Conservation (phyloP, 2,888 invertebrate genomes). For the Eumacrocentrus americanus region DNA sequence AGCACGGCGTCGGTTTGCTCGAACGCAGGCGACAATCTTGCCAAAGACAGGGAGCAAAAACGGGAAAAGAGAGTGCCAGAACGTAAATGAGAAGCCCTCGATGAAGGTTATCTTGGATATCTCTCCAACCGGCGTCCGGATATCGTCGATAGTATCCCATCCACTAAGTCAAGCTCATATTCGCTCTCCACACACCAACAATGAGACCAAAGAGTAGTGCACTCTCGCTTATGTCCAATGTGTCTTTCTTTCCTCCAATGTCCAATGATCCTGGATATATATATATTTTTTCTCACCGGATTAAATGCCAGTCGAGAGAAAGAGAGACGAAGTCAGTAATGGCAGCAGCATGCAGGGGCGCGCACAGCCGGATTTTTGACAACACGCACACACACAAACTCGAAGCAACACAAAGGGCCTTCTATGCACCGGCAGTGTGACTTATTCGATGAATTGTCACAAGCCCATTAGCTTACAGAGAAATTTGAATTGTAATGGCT, state of each 20-base stretch:
- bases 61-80: constrained; percentile 11
- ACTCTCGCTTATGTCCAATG: not conserved
- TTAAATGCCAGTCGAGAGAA: constrained; percentile 34
- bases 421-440: constrained; percentile 14
- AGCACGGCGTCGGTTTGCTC: constrained; percentile 19
- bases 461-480: no score
- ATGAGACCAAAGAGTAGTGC: not conserved
- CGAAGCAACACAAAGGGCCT: constrained; percentile 23
- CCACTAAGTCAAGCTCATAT: constrained; percentile 11
- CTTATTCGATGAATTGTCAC: no score
- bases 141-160: constrained; percentile 14
- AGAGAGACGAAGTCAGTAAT: no score
- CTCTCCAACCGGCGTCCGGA: constrained; percentile 37
- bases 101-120: constrained; percentile 37
- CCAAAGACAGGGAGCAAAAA: constrained; percentile 21
- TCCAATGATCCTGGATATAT: not conserved
- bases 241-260: not conserved
- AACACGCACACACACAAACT: constrained; percentile 43
- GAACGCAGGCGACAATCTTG: constrained; percentile 25
- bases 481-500: no score
- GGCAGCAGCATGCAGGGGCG: constrained; percentile 47
- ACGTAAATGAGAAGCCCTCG: constrained; percentile 26
- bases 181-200: not conserved
- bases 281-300: constrained; percentile 15
- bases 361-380: constrained; percentile 53